Base-by-base conservation (phyloP, 2,888 invertebrate genomes). In the Xestoiulus laeticollis region DNA sequence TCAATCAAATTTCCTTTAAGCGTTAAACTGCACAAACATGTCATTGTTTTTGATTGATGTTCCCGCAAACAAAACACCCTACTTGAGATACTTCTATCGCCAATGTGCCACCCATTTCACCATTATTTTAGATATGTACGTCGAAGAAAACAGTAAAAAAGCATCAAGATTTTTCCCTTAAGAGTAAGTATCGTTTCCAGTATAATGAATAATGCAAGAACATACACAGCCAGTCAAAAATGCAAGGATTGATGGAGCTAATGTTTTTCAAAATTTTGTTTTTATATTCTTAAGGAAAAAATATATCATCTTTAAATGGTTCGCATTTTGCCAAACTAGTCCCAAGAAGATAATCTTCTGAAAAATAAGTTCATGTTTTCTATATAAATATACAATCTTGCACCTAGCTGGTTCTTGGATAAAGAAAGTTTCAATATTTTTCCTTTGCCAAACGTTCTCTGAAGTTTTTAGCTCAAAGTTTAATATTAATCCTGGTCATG, bases 1-100 rank as follows among this genome's bases (percentile, higher is more conserved):
- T 59, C 59, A 22, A 59, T 59, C 59, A 59, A 59, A 59, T 19
- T n/a, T n/a, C n/a, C n/a, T 19, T 59, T 59, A 59, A n/a, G 59
- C 59, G 59, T n/a, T 59, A 6, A n/a, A n/a, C 2, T n/a, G 19
- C n/a, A 6, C 59, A 59, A n/a, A 59, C n/a, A 59, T 59, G 59
- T 59, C 59, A 59, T 59, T 59, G 59, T 59, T 59, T n/a, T 59
- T 59, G 59, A n/a, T 59, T n/a, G 59, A 59, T 59, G 59, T 59
- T 59, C n/a, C 59, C 6, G 59, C 19, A n/a, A 16, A 3, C n/a
- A 59, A 59, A 59, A 59, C 59, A n/a, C n/a, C 59, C 19, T n/a
- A 59, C n/a, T n/a, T 16, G 3, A 59, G 59, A 59, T n/a, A 59
- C n/a, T 59, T 59, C 19, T 59, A 38, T 38, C 38, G 5, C 38